Conservation (phyloP, 2,888 invertebrate species). For the Athalia circularis region DNA sequence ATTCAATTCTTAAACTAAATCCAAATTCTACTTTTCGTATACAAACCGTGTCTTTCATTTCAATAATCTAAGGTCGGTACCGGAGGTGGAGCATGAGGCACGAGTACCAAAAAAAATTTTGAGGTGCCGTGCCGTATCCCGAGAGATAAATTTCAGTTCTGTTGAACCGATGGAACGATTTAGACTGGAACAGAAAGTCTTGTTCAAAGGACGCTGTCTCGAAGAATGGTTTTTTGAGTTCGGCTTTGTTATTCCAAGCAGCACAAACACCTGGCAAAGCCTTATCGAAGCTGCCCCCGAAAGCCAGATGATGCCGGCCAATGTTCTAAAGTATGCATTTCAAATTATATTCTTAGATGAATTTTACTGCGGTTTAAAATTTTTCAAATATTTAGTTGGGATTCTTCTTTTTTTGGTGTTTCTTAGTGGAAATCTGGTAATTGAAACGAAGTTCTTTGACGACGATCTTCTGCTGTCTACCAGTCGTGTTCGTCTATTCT, state of each 20-base stretch:
- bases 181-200: slow-evolving; percentile 90
- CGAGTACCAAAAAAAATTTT: slow-evolving; percentile 97
- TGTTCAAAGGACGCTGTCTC: slow-evolving; percentile 91
- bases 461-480: slow-evolving; percentile 95
- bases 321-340: slow-evolving; percentile 88
- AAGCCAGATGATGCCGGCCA: slow-evolving; percentile 99
- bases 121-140: slow-evolving; percentile 92
- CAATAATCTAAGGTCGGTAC: slow-evolving; percentile 78
- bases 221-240: slow-evolving; percentile 99
- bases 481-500: slow-evolving; percentile 95
- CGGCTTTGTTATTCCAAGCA: slow-evolving; percentile 98
- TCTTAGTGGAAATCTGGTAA: slow-evolving; percentile 93
- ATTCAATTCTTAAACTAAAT: neutral
- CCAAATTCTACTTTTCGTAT: slow-evolving; percentile 2
- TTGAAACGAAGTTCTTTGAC: slow-evolving; percentile 98
- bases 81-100: slow-evolving; percentile 96
- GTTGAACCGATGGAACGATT: slow-evolving; percentile 97
- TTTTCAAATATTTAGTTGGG: neutral
- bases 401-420: slow-evolving; percentile 68
- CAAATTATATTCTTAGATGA: neutral
- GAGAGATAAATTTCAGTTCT: slow-evolving; percentile 94
- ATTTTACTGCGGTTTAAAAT: neutral
- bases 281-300: slow-evolving; percentile 99
- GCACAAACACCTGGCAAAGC: slow-evolving; percentile 99
- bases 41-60: neutral